Percentiles rank a stretch among this genome's conserved stretches.
These are phyloP conservation scores for Poeciliopsis retropinna DNA, from an alignment of 2,113 vertebrate species.

Conservation along the genomic window DNA sequence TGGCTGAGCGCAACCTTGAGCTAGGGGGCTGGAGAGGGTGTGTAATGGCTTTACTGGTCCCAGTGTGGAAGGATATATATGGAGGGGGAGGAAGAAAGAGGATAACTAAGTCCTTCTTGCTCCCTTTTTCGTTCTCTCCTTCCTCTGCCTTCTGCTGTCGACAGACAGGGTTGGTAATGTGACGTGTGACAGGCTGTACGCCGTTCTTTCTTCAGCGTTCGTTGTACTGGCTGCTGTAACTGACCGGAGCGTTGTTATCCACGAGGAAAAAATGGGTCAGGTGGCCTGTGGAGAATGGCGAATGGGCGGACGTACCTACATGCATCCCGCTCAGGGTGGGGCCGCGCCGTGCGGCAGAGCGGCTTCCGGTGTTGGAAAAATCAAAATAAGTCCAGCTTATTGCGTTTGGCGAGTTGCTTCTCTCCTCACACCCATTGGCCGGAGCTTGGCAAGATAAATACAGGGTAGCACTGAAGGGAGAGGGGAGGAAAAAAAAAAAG, in stretches of 20 bases:
- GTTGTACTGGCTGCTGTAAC: conserved; percentile 64
- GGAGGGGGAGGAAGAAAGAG: conserved; percentile 27
- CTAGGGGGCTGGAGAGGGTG: conserved; percentile 49
- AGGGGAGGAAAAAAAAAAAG: conserved; percentile 63
- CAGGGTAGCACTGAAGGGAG: conserved; percentile 75
- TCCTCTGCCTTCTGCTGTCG: conserved; percentile 57
- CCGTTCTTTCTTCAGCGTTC: conserved; percentile 55
- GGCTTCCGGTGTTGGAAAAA: conserved; percentile 46
- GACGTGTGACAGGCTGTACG: conserved; percentile 66
- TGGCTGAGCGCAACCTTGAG: conserved; percentile 65
- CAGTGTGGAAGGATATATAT: conserved; percentile 43
- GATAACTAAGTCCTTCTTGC: conserved; percentile 23
- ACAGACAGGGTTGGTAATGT: conserved; percentile 69
- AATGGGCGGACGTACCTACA: conserved; percentile 52
- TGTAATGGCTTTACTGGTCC: conserved; percentile 70
- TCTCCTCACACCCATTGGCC: conserved; percentile 54
- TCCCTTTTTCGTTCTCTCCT: conserved; percentile 18
- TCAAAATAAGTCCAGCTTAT: conserved; percentile 64
- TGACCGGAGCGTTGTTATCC: conserved; percentile 75
- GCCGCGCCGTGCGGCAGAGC: conserved; percentile 45
- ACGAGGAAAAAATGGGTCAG: conserved; percentile 79
- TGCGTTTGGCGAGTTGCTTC: conserved; percentile 39
- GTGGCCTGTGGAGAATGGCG: conserved; percentile 69
- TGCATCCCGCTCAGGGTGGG: conserved; percentile 51
- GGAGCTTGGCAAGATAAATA: conserved; percentile 73